These are phyloP conservation scores for Drosophila macrospina DNA, from an alignment of 2,888 invertebrate genomes.

Conservation along the genomic window DNA sequence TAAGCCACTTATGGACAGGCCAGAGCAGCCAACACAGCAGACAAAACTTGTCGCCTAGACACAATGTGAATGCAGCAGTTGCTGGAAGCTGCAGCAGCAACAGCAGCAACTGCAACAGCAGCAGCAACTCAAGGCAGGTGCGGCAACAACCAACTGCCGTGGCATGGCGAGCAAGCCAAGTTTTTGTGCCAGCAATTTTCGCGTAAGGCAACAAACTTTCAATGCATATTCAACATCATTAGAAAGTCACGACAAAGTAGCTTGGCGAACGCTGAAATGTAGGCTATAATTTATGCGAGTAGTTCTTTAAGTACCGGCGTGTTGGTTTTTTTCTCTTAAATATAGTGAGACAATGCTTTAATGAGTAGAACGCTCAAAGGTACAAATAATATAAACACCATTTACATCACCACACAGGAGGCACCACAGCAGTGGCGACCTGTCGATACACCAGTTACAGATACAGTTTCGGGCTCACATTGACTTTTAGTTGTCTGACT, in stretches of 20 bases:
- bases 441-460: neutral
- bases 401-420: slow-evolving; percentile 47
- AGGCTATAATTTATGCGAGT: slow-evolving; percentile 46
- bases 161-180: slow-evolving; percentile 25
- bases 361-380: slow-evolving; percentile 20
- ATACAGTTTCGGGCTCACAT: neutral
- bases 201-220: slow-evolving; percentile 71
- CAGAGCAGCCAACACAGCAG: slow-evolving; percentile 21
- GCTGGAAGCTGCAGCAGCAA: slow-evolving; percentile 17
- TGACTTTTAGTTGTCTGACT: slow-evolving; percentile 18
- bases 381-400: slow-evolving; percentile 16
- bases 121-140: slow-evolving; percentile 59
- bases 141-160: slow-evolving; percentile 9
- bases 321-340: slow-evolving; percentile 38
- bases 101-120: too few relatives aligned
- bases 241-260: slow-evolving; percentile 79
- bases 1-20: slow-evolving; percentile 59
- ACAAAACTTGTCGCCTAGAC: slow-evolving; percentile 55
- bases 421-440: slow-evolving; percentile 40
- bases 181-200: slow-evolving; percentile 58
- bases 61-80: slow-evolving; percentile 24
- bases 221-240: slow-evolving; percentile 82
- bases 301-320: neutral
- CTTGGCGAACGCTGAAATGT: slow-evolving; percentile 55
- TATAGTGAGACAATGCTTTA: slow-evolving; percentile 38